Conservation (phyloP, 2,888 invertebrate genomes). For the Diarsia brunnea region DNA sequence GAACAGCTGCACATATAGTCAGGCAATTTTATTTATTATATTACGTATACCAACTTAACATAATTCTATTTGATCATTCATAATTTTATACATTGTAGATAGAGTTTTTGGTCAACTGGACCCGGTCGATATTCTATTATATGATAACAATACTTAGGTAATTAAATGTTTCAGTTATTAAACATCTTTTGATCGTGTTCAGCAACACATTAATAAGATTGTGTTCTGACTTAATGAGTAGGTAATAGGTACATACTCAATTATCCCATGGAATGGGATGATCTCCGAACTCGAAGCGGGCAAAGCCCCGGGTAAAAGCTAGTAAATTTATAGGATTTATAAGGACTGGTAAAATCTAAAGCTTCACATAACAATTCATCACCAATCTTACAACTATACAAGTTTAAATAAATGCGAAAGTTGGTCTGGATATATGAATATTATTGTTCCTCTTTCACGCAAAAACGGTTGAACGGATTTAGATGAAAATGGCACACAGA, state of each 20-base stretch:
- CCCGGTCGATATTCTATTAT: not conserved
- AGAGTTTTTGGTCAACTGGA: too few relatives aligned
- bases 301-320: not conserved
- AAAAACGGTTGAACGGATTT: too few relatives aligned
- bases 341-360: too few relatives aligned
- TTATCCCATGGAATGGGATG: not conserved
- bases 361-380: not conserved
- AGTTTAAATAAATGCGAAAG: too few relatives aligned
- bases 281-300: not conserved
- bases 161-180: not conserved
- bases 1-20: not conserved
- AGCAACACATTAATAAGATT: not conserved
- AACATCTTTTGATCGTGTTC: not conserved
- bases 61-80: not conserved
- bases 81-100: too few relatives aligned
- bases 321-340: not conserved
- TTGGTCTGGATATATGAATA: too few relatives aligned
- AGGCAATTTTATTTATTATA: not conserved
- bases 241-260: not conserved
- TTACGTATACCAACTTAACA: not conserved
- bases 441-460: too few relatives aligned
- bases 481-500: too few relatives aligned
- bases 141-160: not conserved
- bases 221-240: not conserved
- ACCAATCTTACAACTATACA: not conserved